Percentiles rank a stretch among this genome's conserved stretches.
Conservation (phyloP, 2,888 invertebrate genomes). For the Seira ritae region DNA sequence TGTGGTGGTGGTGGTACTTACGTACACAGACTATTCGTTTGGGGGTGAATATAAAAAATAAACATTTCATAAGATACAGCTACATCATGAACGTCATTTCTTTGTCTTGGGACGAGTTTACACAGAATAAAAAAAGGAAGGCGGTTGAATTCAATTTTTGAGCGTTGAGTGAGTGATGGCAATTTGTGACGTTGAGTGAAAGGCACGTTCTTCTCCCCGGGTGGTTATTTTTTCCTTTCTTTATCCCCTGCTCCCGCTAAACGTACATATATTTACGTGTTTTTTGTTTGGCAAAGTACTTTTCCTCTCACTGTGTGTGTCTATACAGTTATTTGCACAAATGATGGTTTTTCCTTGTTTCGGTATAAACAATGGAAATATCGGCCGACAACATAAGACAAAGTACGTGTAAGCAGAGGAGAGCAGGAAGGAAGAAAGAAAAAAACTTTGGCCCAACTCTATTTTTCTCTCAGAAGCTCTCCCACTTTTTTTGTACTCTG, state of each 20-base stretch:
- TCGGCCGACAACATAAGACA: slow-evolving; percentile 35
- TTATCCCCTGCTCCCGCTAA: slow-evolving; percentile 28
- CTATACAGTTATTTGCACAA: slow-evolving; percentile 51
- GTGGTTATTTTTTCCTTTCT: slow-evolving; percentile 47
- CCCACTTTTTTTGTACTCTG: slow-evolving; percentile 14
- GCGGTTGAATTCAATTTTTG: slow-evolving; percentile 61
- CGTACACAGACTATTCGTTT: too few species aligned
- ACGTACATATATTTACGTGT: slow-evolving; percentile 24
- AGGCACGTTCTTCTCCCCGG: slow-evolving; percentile 63
- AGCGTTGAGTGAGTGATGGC: slow-evolving; percentile 60
- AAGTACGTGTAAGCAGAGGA: slow-evolving; percentile 6
- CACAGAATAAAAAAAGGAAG: slow-evolving; percentile 23
- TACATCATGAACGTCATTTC: too few species aligned
- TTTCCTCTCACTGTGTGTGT: neutral
- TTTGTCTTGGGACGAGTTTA: too few species aligned
- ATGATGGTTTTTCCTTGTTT: slow-evolving; percentile 32
- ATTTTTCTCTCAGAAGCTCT: slow-evolving; percentile 14
- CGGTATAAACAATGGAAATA: slow-evolving; percentile 49
- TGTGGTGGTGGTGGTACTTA: too few species aligned
- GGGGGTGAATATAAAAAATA: too few species aligned
- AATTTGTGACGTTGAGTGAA: slow-evolving; percentile 64
- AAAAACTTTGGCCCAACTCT: slow-evolving; percentile 44
- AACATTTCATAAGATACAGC: too few species aligned
- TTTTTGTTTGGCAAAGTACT: neutral
- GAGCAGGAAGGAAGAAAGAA: slow-evolving; percentile 42